phyloP scores from a whole-genome alignment of 2,113 vertebrate species.

The Gasterosteus nipponicus region DNA sequence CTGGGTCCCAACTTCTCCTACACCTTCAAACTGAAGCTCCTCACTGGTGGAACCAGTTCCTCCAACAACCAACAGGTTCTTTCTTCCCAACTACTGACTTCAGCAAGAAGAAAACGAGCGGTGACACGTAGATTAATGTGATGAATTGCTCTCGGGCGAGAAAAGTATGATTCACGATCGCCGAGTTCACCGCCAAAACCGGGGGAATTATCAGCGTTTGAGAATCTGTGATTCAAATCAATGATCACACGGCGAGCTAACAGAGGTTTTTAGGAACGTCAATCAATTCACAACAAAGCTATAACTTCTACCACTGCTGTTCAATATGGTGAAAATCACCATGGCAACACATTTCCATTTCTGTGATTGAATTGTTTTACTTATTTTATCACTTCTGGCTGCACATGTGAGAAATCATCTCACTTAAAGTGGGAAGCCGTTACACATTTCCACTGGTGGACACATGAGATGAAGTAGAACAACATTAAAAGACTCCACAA shows the following conservation, averaged over 20 bases:
- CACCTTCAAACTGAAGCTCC: neutral
- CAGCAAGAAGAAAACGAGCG: neutral
- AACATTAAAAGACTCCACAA: neutral
- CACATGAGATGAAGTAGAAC: neutral
- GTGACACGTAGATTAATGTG: slow-evolving; percentile 68
- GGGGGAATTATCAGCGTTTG: slow-evolving; percentile 58
- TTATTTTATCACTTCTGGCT: neutral
- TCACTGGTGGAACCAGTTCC: neutral
- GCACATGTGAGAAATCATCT: neutral
- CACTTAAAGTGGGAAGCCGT: neutral
- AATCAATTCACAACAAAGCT: slow-evolving; percentile 60
- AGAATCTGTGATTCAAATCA: slow-evolving; percentile 65
- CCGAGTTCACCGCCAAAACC: slow-evolving; percentile 54
- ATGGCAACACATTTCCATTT: slow-evolving; percentile 3
- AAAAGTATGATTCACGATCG: slow-evolving; percentile 71
- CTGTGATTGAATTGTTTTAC: neutral
- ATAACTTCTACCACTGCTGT: slow-evolving; percentile 32
- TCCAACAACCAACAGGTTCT: neutral
- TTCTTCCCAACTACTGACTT: slow-evolving; percentile 9
- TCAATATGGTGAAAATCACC: slow-evolving; percentile 25
- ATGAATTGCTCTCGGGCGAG: slow-evolving; percentile 63
- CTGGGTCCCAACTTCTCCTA: neutral
- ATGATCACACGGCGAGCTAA: slow-evolving; percentile 50
- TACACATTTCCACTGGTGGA: neutral
- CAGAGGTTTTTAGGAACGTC: slow-evolving; percentile 46